phyloP scores from a whole-genome alignment of 2,797 vertebrate species.

The Sebastes hubbsi region DNA sequence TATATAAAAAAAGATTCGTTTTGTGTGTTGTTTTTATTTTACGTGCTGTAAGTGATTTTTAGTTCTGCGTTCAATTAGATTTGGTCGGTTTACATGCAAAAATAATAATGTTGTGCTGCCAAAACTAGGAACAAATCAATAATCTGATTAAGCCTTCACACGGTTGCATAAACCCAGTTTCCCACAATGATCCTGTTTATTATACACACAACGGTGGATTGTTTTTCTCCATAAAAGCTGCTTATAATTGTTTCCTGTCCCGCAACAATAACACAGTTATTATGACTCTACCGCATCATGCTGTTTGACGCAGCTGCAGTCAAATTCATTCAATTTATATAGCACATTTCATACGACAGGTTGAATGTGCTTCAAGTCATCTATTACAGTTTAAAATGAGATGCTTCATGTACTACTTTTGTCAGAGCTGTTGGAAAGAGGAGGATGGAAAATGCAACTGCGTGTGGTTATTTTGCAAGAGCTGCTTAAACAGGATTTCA shows the following conservation, averaged over 20 bases:
- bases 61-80: conserved; percentile 11
- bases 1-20: neutral
- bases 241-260: conserved; percentile 31
- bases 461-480: neutral
- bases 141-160: conserved; percentile 22
- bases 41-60: neutral
- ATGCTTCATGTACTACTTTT: neutral
- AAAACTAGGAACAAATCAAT: conserved; percentile 33
- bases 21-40: neutral
- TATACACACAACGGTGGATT: conserved; percentile 16
- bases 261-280: conserved; percentile 15
- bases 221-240: conserved; percentile 14
- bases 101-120: conserved; percentile 8
- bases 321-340: neutral
- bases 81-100: neutral
- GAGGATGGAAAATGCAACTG: neutral
- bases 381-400: neutral
- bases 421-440: neutral
- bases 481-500: neutral
- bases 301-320: neutral
- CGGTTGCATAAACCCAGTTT: conserved; percentile 19
- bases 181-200: conserved; percentile 24
- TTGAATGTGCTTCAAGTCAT: neutral
- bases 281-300: conserved; percentile 2
- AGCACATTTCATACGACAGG: too few relatives aligned